Evolutionary conservation across 2,888 invertebrate genomes (phyloP).

Genomic region (Euplexia lucipara): DNA sequence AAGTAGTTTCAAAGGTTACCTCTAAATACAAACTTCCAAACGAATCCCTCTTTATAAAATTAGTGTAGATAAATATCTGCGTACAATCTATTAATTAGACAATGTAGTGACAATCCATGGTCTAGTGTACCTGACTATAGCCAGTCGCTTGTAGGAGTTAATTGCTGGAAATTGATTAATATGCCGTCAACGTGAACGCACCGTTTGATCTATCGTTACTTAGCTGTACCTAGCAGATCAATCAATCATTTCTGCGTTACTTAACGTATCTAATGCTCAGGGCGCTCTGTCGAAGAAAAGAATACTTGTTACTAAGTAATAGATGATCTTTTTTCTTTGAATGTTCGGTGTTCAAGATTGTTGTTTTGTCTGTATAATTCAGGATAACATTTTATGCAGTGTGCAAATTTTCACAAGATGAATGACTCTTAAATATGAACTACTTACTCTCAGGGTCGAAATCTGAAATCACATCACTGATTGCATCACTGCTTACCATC

Average conservation of each 20-base stretch:
- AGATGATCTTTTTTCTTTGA: neutral
- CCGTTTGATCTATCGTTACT: conserved; percentile 19
- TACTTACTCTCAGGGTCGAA: too few species aligned
- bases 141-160: conserved; percentile 13
- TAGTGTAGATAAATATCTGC: neutral
- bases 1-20: too few species aligned
- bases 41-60: too few species aligned
- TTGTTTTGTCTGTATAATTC: too few species aligned
- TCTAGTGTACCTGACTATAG: neutral
- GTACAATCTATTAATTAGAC: neutral
- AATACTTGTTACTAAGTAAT: neutral
- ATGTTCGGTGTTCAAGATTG: too few species aligned
- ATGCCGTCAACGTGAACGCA: conserved; percentile 31
- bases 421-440: too few species aligned
- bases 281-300: neutral
- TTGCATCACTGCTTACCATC: too few species aligned
- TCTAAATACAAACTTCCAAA: too few species aligned
- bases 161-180: conserved; percentile 50
- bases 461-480: too few species aligned
- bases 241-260: conserved; percentile 43
- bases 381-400: too few species aligned
- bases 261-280: neutral
- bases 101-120: neutral
- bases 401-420: too few species aligned
- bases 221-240: conserved; percentile 9